Evolutionary conservation across 2,888 invertebrate genomes (phyloP), one percentile per base, ranked within the genome.

Genomic region (Microctonus brassicae): DNA sequence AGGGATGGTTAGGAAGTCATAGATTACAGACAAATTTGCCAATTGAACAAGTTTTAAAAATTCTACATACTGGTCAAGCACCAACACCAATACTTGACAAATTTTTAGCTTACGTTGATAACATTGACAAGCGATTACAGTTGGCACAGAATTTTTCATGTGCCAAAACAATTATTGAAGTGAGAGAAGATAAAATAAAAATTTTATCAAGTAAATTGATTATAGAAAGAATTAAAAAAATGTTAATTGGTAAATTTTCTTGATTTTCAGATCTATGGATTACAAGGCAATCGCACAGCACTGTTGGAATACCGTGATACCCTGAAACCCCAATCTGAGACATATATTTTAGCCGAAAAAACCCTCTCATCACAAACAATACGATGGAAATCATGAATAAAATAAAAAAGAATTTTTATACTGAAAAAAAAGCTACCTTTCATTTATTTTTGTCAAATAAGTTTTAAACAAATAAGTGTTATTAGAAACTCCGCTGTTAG

Each of bases 271-370:
- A 85, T 87, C 57, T 84, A 84, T 39, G 89, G 90, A 0, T 89
- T 90, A 52, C 92, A 92, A 83, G 91, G 91, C 73, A 93, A 94
- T 84, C 88, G 92, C 47, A 80, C 88, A 0, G 89, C 91, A 0
- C 87, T 94, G 6, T 88, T 91, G 3, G 90, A 90, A 76, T 93
- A 93, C 80, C 92, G 91, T 83, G 90, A 90, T 79, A 89, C 90
- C 3, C 85, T 93, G 1, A 89, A 89, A 64, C 90, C 91, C 0
- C 91, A 92, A 75, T 91, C 92, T 0, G 93, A 94, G 78, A 93
- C 94, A 80, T 92, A 92, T 78, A 92, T 93, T 78, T 90, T 93
- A 72, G 93, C 94, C 47, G 94, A 94, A 79, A 93, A 92, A 80
- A 91, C 92, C 1, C 85, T 95, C 0, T 90, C 91, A 79, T 83